Percentiles rank a stretch among this genome's conserved stretches.
These are phyloP conservation scores for Drosophila busckii DNA, from an alignment of 1,140 invertebrate genomes.

Conservation along the genomic window DNA sequence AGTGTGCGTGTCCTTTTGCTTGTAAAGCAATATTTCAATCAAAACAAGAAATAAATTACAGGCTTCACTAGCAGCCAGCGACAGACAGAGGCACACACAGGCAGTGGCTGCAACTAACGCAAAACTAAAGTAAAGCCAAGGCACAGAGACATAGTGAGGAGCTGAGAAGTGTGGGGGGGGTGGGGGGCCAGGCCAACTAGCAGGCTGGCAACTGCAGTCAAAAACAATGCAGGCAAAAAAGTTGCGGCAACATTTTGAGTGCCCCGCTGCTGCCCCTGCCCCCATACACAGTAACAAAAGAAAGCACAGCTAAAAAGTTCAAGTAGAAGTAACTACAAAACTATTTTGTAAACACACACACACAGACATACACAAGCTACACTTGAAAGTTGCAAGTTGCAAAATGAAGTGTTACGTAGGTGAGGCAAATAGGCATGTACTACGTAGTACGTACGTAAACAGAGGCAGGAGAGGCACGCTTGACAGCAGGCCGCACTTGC, in stretches of 20 bases:
- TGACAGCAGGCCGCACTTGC: slow-evolving; percentile 54
- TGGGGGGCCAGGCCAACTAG: not conserved
- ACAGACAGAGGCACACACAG: slow-evolving; percentile 19
- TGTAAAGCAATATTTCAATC: slow-evolving; percentile 78
- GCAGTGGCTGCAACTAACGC: slow-evolving; percentile 22
- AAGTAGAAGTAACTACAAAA: slow-evolving; percentile 74
- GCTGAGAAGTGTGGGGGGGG: not conserved
- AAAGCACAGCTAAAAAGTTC: slow-evolving; percentile 66
- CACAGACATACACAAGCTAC: slow-evolving; percentile 26
- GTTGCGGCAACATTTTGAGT: slow-evolving; percentile 60
- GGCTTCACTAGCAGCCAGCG: slow-evolving; percentile 64
- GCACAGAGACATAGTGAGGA: slow-evolving; percentile 20
- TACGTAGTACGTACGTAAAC: slow-evolving; percentile 30
- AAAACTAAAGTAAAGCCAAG: slow-evolving; percentile 50
- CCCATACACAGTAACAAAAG: slow-evolving; percentile 21
- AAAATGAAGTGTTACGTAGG: slow-evolving; percentile 66
- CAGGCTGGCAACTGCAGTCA: slow-evolving; percentile 49
- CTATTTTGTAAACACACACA: slow-evolving; percentile 69
- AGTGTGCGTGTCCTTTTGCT: slow-evolving; percentile 67
- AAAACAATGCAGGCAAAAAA: slow-evolving; percentile 73
- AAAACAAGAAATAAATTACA: slow-evolving; percentile 77
- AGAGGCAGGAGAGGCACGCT: slow-evolving; percentile 39
- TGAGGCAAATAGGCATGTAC: slow-evolving; percentile 37
- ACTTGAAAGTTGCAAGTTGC: slow-evolving; percentile 58
- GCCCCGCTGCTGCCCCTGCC: slow-evolving; percentile 10